Evolutionary conservation across 2,888 invertebrate genomes (phyloP), one percentile per base, ranked within the genome.

Genomic region (Hemicrepidius hirtus): DNA sequence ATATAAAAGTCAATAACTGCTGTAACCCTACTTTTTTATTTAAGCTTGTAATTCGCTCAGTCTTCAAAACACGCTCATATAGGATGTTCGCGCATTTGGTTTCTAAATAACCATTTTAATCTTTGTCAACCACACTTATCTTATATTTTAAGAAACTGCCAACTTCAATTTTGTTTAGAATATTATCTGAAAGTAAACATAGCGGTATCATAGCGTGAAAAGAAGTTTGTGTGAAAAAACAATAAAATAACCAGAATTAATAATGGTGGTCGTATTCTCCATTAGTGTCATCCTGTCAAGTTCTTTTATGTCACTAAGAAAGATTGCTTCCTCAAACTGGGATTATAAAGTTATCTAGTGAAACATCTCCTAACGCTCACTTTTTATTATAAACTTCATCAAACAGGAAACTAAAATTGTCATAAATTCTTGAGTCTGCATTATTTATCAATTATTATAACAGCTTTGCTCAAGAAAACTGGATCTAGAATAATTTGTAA

Each of bases 281-380:
- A 49, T 49, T 49, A 49, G 21, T 49, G 49, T 49, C 49, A 49
- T 49, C 12, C 10, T 49, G 49, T 49, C 49, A 21, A 12, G 49
- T 21, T 12, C 21, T 49, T 49, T 49, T 49, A 49, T 49, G 21
- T 21, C 21, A 49, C 21, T 4, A 49, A 49, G 49, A 49, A 49
- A 21, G 21, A 49, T 49, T 49, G 49, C 49, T 12, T 49, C 7
- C 18, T 49, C 49, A 20, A 49, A 49, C 21, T 21, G 12, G 21
- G 49, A 20, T 21, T 21, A 9, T 9, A 18, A n/a, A 21, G 49
- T 20, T 20, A 49, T 21, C 21, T 49, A 12, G 21, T 6, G 9
- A 21, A 49, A 49, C 12, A 49, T 21, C 49, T 49, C 18, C 21
- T 49, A 49, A 21, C 49, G 20, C 21, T 49, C 49, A 49, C 49